phyloP scores from a whole-genome alignment of 2,797 vertebrate species.

The Lepidocolaptes lacrymiger region DNA sequence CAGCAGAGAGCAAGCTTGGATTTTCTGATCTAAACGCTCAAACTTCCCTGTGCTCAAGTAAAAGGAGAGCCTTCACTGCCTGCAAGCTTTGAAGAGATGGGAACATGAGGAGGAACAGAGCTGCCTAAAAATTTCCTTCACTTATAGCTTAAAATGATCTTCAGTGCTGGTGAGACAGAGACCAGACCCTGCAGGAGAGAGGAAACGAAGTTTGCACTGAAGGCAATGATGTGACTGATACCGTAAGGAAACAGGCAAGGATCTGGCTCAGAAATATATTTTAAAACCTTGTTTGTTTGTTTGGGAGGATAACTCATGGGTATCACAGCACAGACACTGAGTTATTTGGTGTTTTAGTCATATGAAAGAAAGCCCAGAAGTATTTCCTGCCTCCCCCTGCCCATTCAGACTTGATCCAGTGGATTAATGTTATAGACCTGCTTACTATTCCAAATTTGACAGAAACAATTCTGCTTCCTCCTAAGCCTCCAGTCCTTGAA shows the following conservation, averaged over 20 bases:
- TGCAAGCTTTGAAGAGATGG: not conserved
- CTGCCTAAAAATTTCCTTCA: slow-evolving; percentile 16
- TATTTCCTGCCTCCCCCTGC: not conserved
- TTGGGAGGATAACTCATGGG: not conserved
- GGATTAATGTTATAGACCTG: not conserved
- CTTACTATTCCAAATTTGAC: not conserved
- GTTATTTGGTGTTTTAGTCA: not conserved
- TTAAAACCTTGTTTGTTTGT: not conserved
- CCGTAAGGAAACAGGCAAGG: not conserved
- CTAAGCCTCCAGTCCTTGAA: not conserved
- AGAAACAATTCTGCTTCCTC: not conserved
- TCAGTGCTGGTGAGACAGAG: not conserved
- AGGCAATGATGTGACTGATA: not conserved
- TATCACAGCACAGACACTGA: not conserved
- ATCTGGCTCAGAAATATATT: not conserved
- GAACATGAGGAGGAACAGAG: not conserved
- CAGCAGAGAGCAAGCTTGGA: slow-evolving; percentile 1
- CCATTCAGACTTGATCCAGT: not conserved
- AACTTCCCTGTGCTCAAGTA: not conserved
- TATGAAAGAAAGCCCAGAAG: not conserved
- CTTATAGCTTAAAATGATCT: not conserved
- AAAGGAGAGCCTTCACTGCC: slow-evolving; percentile 8
- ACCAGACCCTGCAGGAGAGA: not conserved
- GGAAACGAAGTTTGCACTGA: not conserved
- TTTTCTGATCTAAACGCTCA: slow-evolving; percentile 33